These are phyloP conservation scores for Epizoanthus scotinus DNA, from an alignment of 92 coral and sea anemone species.

Conservation along the genomic window DNA sequence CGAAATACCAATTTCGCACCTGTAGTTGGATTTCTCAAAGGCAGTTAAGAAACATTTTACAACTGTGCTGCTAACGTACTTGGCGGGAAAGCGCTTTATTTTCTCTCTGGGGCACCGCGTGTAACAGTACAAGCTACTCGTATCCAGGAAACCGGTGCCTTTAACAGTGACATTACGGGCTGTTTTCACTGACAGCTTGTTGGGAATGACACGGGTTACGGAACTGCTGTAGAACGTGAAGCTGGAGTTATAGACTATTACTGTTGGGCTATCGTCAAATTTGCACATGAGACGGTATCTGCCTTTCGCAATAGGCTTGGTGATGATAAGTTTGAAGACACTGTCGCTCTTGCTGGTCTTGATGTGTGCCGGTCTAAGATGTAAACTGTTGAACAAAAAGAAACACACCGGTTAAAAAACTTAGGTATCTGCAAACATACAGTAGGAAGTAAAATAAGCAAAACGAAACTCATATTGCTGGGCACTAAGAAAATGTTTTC, in stretches of 20 bases:
- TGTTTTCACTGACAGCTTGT: neutral
- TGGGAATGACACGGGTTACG: neutral
- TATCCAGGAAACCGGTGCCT: neutral
- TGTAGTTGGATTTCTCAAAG: neutral
- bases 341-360: neutral
- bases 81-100: neutral
- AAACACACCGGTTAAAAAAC: too few species aligned
- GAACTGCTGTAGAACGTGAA: neutral
- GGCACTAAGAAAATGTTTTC: too few species aligned
- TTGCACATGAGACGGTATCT: neutral
- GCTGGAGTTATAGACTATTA: neutral
- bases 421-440: too few species aligned
- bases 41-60: neutral
- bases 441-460: too few species aligned
- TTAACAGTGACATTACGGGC: neutral
- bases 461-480: too few species aligned
- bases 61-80: neutral
- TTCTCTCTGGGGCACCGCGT: neutral
- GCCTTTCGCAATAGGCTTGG: neutral
- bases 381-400: too few species aligned
- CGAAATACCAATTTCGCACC: neutral
- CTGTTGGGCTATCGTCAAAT: neutral
- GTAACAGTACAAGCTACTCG: neutral
- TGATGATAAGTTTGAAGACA: neutral
- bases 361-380: too few species aligned